Evolutionary conservation across 2,888 invertebrate genomes (phyloP).

Genomic region (Marronus borbonicus): DNA sequence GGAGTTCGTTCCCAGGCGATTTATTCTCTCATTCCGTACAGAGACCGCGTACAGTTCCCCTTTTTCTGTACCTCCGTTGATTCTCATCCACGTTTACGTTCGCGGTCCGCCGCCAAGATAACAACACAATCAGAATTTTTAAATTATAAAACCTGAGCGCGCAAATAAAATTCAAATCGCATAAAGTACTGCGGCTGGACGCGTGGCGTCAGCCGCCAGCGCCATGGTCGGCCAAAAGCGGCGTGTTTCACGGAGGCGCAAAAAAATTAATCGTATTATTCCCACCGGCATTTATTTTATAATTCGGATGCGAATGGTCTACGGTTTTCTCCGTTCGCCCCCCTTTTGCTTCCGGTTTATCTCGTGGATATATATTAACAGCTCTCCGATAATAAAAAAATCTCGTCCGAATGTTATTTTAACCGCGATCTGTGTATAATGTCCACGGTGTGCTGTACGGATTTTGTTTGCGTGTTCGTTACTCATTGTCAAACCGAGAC

Average conservation of each 20-base stretch:
- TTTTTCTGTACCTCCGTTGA: conserved; percentile 11
- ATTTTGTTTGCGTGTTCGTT: not conserved
- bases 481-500: not conserved
- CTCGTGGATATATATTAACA: conserved; percentile 52
- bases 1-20: conserved; percentile 43
- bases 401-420: conserved; percentile 25
- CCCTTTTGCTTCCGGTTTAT: conserved; percentile 55
- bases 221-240: conserved; percentile 1
- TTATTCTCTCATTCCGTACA: conserved; percentile 35
- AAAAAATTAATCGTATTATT: conserved; percentile 65
- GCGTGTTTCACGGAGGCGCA: conserved; percentile 51
- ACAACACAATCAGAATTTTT: conserved; percentile 55
- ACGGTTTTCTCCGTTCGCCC: conserved; percentile 4
- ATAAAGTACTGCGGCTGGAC: conserved; percentile 32
- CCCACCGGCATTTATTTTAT: conserved; percentile 63
- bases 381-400: conserved; percentile 47
- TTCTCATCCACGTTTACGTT: conserved; percentile 10
- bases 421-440: conserved; percentile 23
- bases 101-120: conserved; percentile 45
- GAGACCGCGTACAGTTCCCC: conserved; percentile 24
- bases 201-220: conserved; percentile 13
- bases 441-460: not conserved
- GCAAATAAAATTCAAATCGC: conserved; percentile 62
- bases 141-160: conserved; percentile 59
- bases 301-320: conserved; percentile 57